phyloP scores from a whole-genome alignment of 2,888 invertebrate genomes.

The Halictus quadricinctus region DNA sequence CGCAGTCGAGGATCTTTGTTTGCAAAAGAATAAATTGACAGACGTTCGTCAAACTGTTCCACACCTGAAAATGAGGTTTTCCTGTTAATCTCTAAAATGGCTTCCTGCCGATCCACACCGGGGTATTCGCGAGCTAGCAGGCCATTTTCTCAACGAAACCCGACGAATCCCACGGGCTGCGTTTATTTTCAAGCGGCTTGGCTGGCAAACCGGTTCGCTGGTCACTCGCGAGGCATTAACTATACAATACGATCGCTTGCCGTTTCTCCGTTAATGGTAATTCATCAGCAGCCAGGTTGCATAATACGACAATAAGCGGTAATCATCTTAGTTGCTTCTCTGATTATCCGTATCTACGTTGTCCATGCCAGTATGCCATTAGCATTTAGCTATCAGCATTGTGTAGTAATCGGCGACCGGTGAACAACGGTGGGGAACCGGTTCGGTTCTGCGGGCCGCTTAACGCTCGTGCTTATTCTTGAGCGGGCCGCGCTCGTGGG shows the following conservation, averaged over 20 bases:
- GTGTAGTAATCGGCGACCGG: slow-evolving; percentile 32
- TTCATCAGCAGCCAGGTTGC: slow-evolving; percentile 31
- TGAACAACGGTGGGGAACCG: background rate
- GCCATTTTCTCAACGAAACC: too few species aligned
- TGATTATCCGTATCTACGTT: slow-evolving; percentile 55
- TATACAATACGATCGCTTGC: slow-evolving; percentile 15
- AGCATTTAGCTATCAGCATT: slow-evolving; percentile 38
- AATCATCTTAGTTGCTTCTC: slow-evolving; percentile 57
- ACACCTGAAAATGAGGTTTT: too few species aligned
- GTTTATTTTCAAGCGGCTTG: background rate
- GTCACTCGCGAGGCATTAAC: slow-evolving; percentile 1
- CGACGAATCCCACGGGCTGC: background rate
- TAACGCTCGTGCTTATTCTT: slow-evolving; percentile 37
- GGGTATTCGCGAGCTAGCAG: background rate
- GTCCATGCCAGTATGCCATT: slow-evolving; percentile 33
- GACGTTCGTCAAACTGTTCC: too few species aligned
- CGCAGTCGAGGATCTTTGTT: background rate
- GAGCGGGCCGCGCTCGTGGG: slow-evolving; percentile 25
- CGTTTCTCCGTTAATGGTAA: slow-evolving; percentile 25
- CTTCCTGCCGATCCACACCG: background rate
- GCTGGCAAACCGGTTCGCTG: background rate
- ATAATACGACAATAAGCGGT: slow-evolving; percentile 46
- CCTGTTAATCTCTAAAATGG: too few species aligned
- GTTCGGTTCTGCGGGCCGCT: slow-evolving; percentile 23
- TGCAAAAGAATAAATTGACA: too few species aligned